phyloP scores from a whole-genome alignment of 2,113 vertebrate genomes.

The Haemorhous mexicanus region DNA sequence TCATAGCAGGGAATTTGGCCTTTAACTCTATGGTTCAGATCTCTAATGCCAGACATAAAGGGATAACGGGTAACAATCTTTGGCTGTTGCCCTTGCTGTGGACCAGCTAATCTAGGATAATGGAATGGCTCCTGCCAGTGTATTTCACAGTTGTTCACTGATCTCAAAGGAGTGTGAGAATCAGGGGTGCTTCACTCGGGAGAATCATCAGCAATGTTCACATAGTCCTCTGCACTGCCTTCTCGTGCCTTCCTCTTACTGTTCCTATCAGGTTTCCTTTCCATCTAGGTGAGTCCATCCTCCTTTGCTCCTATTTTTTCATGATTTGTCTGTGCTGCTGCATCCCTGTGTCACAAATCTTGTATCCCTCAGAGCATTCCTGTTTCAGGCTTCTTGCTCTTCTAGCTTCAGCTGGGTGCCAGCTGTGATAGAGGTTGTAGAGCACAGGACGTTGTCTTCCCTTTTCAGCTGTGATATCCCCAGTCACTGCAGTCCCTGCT shows the following conservation, averaged over 20 bases:
- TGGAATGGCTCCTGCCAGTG: conserved; percentile 24
- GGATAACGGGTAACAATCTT: background rate
- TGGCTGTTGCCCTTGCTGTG: conserved; percentile 2
- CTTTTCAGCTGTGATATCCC: background rate
- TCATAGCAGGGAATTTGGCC: background rate
- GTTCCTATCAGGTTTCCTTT: conserved; percentile 55
- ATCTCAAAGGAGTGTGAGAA: conserved; percentile 38
- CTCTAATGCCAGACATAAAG: background rate
- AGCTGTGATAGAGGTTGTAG: background rate
- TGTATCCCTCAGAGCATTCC: background rate
- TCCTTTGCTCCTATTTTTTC: conserved; percentile 34
- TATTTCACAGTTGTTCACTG: conserved; percentile 51
- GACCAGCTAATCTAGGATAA: conserved; percentile 28
- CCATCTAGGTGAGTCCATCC: conserved; percentile 61
- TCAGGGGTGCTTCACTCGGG: background rate
- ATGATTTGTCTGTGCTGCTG: background rate
- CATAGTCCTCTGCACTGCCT: conserved; percentile 54
- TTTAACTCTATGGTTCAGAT: background rate
- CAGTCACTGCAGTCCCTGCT: background rate
- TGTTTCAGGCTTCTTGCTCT: background rate
- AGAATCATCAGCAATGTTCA: conserved; percentile 44
- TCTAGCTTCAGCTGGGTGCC: background rate
- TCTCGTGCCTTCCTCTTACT: conserved; percentile 59
- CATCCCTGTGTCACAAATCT: background rate
- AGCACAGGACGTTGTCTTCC: background rate